A percentile compares a stretch with the other conserved stretches of the same genome.
Conservation (phyloP, 2,113 vertebrate species). For the Xenopus borealis region DNA sequence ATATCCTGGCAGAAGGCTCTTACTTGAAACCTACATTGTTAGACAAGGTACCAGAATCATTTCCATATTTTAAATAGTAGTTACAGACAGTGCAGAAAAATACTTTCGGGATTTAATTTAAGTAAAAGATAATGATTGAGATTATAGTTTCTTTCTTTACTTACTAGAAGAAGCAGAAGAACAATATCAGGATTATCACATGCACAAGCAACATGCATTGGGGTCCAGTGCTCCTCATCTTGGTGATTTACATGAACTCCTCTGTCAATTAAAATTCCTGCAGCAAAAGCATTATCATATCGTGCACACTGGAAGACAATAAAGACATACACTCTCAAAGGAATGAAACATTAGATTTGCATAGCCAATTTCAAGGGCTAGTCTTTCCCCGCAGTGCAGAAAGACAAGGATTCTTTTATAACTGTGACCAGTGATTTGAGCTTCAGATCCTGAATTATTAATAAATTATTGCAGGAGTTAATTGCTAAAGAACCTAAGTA, state of each 20-base stretch:
- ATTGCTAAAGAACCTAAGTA: too few species aligned
- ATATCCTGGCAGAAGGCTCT: too few species aligned
- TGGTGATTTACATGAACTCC: slow-evolving; percentile 88
- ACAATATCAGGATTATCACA: slow-evolving; percentile 86
- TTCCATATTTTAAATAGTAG: too few species aligned
- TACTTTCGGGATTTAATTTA: too few species aligned
- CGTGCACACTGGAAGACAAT: slow-evolving; percentile 80
- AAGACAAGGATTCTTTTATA: too few species aligned
- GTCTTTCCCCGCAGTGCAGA: background rate
- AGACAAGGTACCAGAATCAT: too few species aligned
- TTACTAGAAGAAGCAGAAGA: slow-evolving; percentile 85
- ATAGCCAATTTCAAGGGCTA: slow-evolving; percentile 2
- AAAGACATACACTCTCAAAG: slow-evolving; percentile 8
- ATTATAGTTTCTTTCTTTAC: slow-evolving; percentile 41
- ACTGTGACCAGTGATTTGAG: too few species aligned
- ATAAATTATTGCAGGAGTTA: too few species aligned
- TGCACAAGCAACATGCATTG: slow-evolving; percentile 86
- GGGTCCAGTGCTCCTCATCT: slow-evolving; percentile 92
- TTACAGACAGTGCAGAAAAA: too few species aligned
- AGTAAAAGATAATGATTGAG: too few species aligned
- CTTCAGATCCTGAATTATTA: too few species aligned
- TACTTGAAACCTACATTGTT: too few species aligned
- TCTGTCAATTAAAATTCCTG: slow-evolving; percentile 86
- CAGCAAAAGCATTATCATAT: slow-evolving; percentile 86
- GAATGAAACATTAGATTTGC: background rate